Base-by-base conservation (phyloP, 2,888 invertebrate genomes). In the Pseudococcus jackbeardsleyi region DNA sequence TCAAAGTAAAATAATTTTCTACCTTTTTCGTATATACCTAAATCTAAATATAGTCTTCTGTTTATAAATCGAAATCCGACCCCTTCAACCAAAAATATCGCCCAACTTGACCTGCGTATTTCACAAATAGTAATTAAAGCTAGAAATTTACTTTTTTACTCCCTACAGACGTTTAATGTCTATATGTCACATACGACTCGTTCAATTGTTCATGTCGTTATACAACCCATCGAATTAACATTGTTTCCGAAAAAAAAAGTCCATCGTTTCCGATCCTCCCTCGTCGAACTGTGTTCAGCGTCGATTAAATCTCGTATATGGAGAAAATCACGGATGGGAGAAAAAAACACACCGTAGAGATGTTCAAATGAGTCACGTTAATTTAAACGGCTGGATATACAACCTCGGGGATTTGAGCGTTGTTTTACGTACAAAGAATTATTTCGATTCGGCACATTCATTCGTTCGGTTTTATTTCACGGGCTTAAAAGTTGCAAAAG, bases 391-490 rank as follows among this genome's bases (percentile, higher is more conserved):
- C 12, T 77, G 12, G 39, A 68, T 68, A 22, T 77, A 77, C 77
- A 77, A 77, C 77, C 77, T 77, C 42, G 17, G 77, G 77, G 77
- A 77, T 77, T 33, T 39, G 77, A 77, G 12, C 42, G 39, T 39
- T 77, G 7, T 77, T 77, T 77, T 42, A 12, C 77, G 64, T 68
- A 39, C 77, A 77, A 77, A 77, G 77, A 77, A 77, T 77, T 77
- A 39, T 77, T 77, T 77, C n/a, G 77, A 77, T 77, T 77, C 77
- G 54, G 26, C 50, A 84, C 46, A 26, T 19, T 84, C 85, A 33
- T 64, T 85, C 85, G 85, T 85, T 85, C n/a, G 39, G 42, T 85
- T 85, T 85, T 59, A 85, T 59, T 85, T 85, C n/a, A 59, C 85
- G 85, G 77, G 59, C 64, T 39, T 59, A 59, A 85, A 85, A 85